These are phyloP conservation scores for Perca flavescens DNA, from an alignment of 2,113 vertebrate genomes.

Conservation along the genomic window DNA sequence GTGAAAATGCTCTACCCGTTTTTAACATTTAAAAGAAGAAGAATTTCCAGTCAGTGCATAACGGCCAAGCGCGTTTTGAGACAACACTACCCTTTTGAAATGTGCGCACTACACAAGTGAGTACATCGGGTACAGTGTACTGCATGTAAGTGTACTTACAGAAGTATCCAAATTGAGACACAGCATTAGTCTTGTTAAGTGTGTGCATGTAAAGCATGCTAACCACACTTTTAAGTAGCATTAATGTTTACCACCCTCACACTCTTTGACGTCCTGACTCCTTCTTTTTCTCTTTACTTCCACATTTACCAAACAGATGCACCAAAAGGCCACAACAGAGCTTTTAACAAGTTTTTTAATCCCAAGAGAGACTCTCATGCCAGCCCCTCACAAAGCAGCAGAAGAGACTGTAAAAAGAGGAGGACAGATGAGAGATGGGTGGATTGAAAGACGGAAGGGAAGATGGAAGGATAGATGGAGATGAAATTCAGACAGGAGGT, in stretches of 20 bases:
- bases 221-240: background rate
- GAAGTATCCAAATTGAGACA: no score
- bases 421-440: conserved; percentile 47
- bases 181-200: background rate
- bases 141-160: no score
- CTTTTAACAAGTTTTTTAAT: conserved; percentile 13
- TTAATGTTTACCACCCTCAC: background rate
- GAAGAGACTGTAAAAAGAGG: background rate
- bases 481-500: conserved; percentile 77
- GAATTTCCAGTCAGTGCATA: no score
- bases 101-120: no score
- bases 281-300: background rate
- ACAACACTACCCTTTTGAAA: no score
- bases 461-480: conserved; percentile 55
- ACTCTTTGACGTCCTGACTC: background rate
- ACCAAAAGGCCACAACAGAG: background rate
- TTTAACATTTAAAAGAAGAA: no score
- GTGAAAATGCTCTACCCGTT: no score
- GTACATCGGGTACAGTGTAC: no score
- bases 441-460: conserved; percentile 17
- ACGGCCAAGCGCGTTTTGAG: no score
- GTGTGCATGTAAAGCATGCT: background rate
- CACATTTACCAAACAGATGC: conserved; percentile 15
- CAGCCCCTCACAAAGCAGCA: conserved; percentile 14
- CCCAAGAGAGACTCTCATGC: conserved; percentile 12